Evolutionary conservation across 2,113 vertebrate species (phyloP), one percentile per base, ranked within the genome.

Genomic region (Corythaeola cristata): DNA sequence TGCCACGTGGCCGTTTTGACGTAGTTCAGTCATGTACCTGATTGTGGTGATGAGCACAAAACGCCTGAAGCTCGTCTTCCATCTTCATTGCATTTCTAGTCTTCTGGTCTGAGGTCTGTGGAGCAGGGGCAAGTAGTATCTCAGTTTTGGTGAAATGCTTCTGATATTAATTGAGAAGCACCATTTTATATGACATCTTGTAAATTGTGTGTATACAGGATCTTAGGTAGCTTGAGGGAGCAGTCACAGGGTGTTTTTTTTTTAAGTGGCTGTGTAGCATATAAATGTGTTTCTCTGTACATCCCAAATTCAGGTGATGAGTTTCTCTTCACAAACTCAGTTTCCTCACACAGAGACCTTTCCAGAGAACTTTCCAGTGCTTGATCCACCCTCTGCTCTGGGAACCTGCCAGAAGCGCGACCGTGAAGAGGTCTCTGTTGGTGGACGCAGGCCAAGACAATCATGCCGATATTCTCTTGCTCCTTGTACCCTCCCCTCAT

Each of bases 131-230:
- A 1, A 84, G 63, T 22, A 49, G 56, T 52, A 58, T 73, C 66
- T 92, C 1, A 0, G 4, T 59, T 71, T 56, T 74, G 39, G 64
- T 47, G 59, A 68, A 53, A 15, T 52, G 33, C 15, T 87, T 24
- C 27, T 66, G 6, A 0, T 33, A 16, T 32, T 28, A 9, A 6
- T 22, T 41, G 37, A 55, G 50, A 45, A 88, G 12, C 50, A 37
- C 30, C 10, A 4, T 35, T 85, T 49, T 26, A 27, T 39, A 15
- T 30, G 64, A 14, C 12, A 12, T 8, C 24, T 83, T 85, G 27
- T n/a, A 6, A n/a, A 24, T 21, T 49, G 18, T 32, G 64, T 27
- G 4, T 0, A 0, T 13, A 4, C 12, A 55, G 15, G 3, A 4
- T 15, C 39, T 62, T 0, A 0, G 28, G 37, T 28, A 35, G 11